Conservation (phyloP, 1,140 invertebrate genomes). For the Drosophila grimshawi region DNA sequence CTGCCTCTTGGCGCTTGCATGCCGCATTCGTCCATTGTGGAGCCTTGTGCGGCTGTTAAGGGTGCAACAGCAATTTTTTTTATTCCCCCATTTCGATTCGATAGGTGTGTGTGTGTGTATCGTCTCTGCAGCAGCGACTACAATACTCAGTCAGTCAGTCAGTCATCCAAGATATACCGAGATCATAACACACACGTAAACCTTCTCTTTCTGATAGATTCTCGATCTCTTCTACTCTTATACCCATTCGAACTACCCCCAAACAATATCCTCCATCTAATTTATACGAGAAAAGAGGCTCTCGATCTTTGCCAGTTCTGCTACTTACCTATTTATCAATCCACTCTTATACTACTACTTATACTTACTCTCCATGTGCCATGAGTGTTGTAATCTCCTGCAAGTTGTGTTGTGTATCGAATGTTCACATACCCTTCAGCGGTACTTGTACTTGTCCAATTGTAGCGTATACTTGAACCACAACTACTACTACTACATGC, state of each 20-base stretch:
- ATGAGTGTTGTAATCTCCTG: slow-evolving; percentile 39
- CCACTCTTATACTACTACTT: slow-evolving; percentile 2
- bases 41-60: slow-evolving; percentile 59
- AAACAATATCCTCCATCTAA: no score
- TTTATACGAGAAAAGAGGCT: not conserved
- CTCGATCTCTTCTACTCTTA: not conserved
- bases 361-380: not conserved
- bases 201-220: no score
- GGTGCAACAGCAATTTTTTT: slow-evolving; percentile 45
- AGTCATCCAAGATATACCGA: not conserved
- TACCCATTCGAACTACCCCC: not conserved
- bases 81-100: not conserved
- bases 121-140: not conserved
- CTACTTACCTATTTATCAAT: slow-evolving; percentile 1
- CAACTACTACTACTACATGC: slow-evolving; percentile 39
- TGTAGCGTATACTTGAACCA: slow-evolving; percentile 34
- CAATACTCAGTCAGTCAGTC: not conserved
- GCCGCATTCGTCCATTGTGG: slow-evolving; percentile 70
- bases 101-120: slow-evolving; percentile 15
- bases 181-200: slow-evolving; percentile 1
- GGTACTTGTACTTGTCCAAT: slow-evolving; percentile 22
- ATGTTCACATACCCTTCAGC: slow-evolving; percentile 14
- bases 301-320: not conserved
- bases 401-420: slow-evolving; percentile 34
- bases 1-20: slow-evolving; percentile 52